These are phyloP conservation scores for Hyposmocoma kahamanoa DNA, from an alignment of 1,140 invertebrate species.

Conservation along the genomic window DNA sequence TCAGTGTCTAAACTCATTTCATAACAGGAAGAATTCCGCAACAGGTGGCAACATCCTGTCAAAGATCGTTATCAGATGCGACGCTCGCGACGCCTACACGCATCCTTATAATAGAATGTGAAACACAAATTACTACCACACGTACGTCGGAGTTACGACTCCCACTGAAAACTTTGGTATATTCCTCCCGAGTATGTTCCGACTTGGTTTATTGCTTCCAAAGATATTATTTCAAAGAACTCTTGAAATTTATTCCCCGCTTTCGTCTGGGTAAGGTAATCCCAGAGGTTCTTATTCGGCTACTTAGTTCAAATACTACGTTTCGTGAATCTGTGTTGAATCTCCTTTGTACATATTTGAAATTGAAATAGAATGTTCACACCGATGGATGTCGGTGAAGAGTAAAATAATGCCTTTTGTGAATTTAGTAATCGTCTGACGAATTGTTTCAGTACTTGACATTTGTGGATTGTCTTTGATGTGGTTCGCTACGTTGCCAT, in stretches of 20 bases:
- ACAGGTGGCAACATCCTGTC: not conserved
- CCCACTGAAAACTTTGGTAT: conserved; percentile 47
- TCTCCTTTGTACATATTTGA: conserved; percentile 25
- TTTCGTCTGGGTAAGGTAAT: conserved; percentile 42
- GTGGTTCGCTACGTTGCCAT: no score
- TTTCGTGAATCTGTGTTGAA: conserved; percentile 21
- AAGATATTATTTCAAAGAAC: conserved; percentile 63
- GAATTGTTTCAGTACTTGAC: no score
- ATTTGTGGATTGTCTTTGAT: no score
- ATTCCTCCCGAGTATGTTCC: conserved; percentile 47
- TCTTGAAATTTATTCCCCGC: conserved; percentile 50
- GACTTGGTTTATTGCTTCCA: conserved; percentile 60
- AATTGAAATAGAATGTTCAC: conserved; percentile 18
- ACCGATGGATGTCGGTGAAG: not conserved
- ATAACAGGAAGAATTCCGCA: no score
- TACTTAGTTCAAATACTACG: conserved; percentile 40
- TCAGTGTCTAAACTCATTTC: no score
- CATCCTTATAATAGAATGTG: not conserved
- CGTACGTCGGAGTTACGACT: conserved; percentile 36
- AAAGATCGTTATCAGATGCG: not conserved
- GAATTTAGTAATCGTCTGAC: no score
- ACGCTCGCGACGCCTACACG: not conserved
- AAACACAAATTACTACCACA: not conserved
- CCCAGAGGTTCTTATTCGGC: conserved; percentile 49
- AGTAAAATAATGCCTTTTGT: no score